Conservation (phyloP, 1,140 invertebrate genomes). For the Drepana arcuata region DNA sequence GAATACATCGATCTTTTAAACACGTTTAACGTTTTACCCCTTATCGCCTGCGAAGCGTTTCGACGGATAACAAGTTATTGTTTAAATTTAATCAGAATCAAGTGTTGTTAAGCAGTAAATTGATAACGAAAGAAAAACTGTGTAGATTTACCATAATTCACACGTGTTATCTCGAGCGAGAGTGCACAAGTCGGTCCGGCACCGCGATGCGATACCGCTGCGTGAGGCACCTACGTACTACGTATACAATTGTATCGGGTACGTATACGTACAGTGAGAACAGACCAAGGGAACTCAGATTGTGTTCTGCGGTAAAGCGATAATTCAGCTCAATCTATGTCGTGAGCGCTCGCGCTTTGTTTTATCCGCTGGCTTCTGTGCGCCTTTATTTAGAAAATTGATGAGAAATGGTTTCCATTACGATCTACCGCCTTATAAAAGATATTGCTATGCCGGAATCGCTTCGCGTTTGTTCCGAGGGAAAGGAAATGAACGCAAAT, state of each 20-base stretch:
- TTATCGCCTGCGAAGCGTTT: too few species aligned
- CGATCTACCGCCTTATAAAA: slow-evolving; percentile 58
- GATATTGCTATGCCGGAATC: slow-evolving; percentile 46
- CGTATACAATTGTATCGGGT: too few species aligned
- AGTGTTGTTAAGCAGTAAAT: slow-evolving; percentile 50
- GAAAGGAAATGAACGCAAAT: slow-evolving; percentile 68
- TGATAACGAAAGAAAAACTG: slow-evolving; percentile 61
- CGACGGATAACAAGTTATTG: slow-evolving; percentile 18
- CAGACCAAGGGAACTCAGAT: slow-evolving; percentile 29
- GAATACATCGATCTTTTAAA: too few species aligned
- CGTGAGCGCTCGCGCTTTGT: slow-evolving; percentile 68
- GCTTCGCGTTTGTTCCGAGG: slow-evolving; percentile 44
- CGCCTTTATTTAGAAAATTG: slow-evolving; percentile 72
- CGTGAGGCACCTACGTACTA: too few species aligned
- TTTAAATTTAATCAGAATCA: slow-evolving; percentile 39
- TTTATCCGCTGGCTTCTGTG: slow-evolving; percentile 67
- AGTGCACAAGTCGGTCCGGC: slow-evolving; percentile 41
- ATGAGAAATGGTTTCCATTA: slow-evolving; percentile 71
- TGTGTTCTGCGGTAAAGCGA: slow-evolving; percentile 70
- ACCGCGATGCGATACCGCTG: slow-evolving; percentile 18
- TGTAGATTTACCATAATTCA: slow-evolving; percentile 64
- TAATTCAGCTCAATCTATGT: slow-evolving; percentile 71
- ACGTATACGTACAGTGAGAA: slow-evolving; percentile 19
- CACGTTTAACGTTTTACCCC: too few species aligned
- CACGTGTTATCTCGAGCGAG: slow-evolving; percentile 49